Base-by-base conservation (phyloP, 2,113 vertebrate species). In the Amia ocellicauda region DNA sequence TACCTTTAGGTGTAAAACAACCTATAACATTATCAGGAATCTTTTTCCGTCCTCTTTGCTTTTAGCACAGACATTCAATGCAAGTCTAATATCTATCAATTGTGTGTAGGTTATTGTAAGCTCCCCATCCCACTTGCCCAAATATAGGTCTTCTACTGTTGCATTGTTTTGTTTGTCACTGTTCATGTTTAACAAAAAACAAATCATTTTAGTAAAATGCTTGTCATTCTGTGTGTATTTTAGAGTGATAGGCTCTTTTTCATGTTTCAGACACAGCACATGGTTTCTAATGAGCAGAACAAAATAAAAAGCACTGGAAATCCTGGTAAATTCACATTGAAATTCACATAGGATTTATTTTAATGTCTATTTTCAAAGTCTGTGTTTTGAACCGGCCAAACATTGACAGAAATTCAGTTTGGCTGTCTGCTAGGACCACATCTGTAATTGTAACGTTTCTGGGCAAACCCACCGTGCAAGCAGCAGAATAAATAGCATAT, bases 1-100 rank as follows among this genome's bases (percentile, higher is more conserved):
- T 54, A 54, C 58, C 40, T 45, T 17, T 31, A 50, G 54, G 28
- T 59, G 9, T 31, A 27, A 63, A 53, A 41, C 49, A 53, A 13
- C 64, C 54, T 13, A 14, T 4, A 4, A 7, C 14, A 19, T 29
- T 16, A 20, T 41, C 52, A 24, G 26, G 20, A 11, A 20, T 41
- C 36, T 27, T 11, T 29, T 55, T 27, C 27, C 8, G 1, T 23
- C 22, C 19, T 19, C 14, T 50, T 16, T 55, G 20, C 8, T 31
- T 52, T 55, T 51, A 13, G 29, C 28, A 40, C 11, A 26, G 52
- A 22, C 26, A 31, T 26, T 23, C 23, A 27, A 62, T 50, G 40
- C 23, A 26, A 54, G 40, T 52, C 16, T 23, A 20, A 53, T 43
- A 7, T 26, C 20, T 29, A 29, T 14, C 14, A 28, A 53, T 16